Percentiles rank a stretch among this genome's conserved stretches.
These are phyloP conservation scores for Pseudomyrmex cubaensis DNA, from an alignment of 1,140 invertebrate species.

Conservation along the genomic window DNA sequence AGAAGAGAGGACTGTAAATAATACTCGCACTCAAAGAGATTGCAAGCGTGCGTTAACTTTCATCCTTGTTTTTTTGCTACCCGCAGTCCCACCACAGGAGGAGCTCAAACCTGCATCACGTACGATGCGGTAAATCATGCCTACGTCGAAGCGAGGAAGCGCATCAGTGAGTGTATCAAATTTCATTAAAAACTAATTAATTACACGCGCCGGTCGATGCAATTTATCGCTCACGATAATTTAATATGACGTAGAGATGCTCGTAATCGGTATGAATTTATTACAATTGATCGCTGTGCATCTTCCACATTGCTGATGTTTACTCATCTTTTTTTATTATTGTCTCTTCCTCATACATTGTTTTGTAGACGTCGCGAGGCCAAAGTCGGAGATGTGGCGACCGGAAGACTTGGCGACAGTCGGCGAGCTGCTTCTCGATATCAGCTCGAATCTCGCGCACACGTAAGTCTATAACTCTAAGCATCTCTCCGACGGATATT, in stretches of 20 bases:
- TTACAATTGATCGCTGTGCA: background rate
- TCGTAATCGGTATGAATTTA: background rate
- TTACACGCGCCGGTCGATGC: background rate
- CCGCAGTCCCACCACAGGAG: slow-evolving; percentile 88
- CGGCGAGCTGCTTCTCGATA: slow-evolving; percentile 93
- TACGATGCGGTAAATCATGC: slow-evolving; percentile 96
- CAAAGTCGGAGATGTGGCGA: slow-evolving; percentile 89
- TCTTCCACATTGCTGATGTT: background rate
- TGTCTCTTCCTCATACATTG: background rate
- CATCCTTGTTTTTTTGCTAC: slow-evolving; percentile 77
- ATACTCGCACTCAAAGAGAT: slow-evolving; percentile 44
- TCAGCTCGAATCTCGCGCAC: slow-evolving; percentile 93
- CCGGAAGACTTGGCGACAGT: slow-evolving; percentile 93
- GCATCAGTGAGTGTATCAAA: slow-evolving; percentile 89
- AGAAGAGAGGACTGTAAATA: slow-evolving; percentile 44
- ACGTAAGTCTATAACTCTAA: slow-evolving; percentile 88
- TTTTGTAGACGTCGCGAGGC: slow-evolving; percentile 89
- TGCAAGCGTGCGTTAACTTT: slow-evolving; percentile 46
- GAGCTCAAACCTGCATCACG: slow-evolving; percentile 93
- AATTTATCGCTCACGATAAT: slow-evolving; percentile 19
- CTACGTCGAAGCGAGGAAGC: slow-evolving; percentile 93
- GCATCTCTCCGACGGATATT: background rate
- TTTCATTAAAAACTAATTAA: slow-evolving; percentile 36
- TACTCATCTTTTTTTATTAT: background rate
- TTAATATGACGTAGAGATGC: background rate